phyloP scores from a whole-genome alignment of 2,888 invertebrate species.

The Parnassius smintheus region DNA sequence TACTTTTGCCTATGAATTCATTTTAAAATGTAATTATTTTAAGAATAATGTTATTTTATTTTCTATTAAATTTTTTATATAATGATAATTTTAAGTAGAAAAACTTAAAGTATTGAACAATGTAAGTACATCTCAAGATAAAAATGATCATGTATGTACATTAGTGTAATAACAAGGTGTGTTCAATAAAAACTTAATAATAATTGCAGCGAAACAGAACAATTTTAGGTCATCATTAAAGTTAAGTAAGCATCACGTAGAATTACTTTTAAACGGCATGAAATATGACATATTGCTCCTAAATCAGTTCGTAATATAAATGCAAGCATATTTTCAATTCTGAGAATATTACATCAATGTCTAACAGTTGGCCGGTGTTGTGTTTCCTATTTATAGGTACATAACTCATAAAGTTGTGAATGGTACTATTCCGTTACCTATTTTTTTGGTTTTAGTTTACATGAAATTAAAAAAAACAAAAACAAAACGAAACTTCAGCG shows the following conservation, averaged over 20 bases:
- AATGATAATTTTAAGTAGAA: no score
- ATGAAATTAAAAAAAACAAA: background rate
- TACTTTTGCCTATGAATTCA: no score
- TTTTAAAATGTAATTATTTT: no score
- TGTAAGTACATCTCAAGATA: no score
- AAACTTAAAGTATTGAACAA: no score
- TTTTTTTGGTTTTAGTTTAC: slow-evolving; percentile 7
- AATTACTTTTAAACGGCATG: slow-evolving; percentile 21
- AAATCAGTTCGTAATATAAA: slow-evolving; percentile 46
- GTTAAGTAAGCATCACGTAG: slow-evolving; percentile 10
- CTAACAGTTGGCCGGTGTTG: slow-evolving; percentile 60
- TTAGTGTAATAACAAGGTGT: no score
- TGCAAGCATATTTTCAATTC: slow-evolving; percentile 62
- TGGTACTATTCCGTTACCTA: slow-evolving; percentile 26
- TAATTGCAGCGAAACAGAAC: background rate
- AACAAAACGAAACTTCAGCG: no score
- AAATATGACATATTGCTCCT: slow-evolving; percentile 34
- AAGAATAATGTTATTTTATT: no score
- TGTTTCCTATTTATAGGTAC: slow-evolving; percentile 57
- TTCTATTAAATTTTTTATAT: no score
- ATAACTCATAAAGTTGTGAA: slow-evolving; percentile 28
- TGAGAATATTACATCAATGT: slow-evolving; percentile 58
- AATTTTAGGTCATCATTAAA: slow-evolving; percentile 12
- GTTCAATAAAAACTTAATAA: no score
- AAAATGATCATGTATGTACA: no score